These are phyloP conservation scores for Enteromius mattozi DNA, from an alignment of 2,797 vertebrate species.

Conservation along the genomic window DNA sequence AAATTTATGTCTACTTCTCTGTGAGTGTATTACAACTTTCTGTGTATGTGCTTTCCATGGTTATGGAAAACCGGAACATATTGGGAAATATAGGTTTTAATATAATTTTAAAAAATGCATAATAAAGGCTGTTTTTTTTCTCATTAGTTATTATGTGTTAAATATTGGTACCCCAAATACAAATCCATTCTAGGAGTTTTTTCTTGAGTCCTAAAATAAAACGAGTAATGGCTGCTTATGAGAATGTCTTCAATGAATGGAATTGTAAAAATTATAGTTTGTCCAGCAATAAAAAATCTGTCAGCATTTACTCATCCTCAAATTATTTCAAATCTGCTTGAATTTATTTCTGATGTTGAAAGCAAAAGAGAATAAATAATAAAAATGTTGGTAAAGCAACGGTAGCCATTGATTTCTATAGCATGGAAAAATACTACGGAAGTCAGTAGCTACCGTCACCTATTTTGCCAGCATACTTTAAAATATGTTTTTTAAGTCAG, in stretches of 20 bases:
- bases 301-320: background rate
- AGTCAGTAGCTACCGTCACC: background rate
- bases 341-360: background rate
- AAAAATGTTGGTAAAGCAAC: background rate
- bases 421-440: background rate
- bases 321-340: background rate
- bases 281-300: background rate
- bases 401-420: background rate
- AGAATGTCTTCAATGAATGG: background rate
- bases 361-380: background rate
- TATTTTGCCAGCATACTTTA: background rate
- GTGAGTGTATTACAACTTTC: constrained; percentile 59
- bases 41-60: constrained; percentile 3
- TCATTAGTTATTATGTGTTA: background rate
- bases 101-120: background rate
- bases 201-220: background rate
- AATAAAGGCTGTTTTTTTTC: background rate
- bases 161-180: background rate
- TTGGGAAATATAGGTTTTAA: background rate
- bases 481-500: background rate
- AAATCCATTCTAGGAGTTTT: background rate
- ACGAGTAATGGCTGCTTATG: background rate
- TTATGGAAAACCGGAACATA: background rate
- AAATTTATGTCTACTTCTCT: constrained; percentile 89
- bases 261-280: background rate